phyloP scores from a whole-genome alignment of 1,140 invertebrate genomes.

The Apis laboriosa region DNA sequence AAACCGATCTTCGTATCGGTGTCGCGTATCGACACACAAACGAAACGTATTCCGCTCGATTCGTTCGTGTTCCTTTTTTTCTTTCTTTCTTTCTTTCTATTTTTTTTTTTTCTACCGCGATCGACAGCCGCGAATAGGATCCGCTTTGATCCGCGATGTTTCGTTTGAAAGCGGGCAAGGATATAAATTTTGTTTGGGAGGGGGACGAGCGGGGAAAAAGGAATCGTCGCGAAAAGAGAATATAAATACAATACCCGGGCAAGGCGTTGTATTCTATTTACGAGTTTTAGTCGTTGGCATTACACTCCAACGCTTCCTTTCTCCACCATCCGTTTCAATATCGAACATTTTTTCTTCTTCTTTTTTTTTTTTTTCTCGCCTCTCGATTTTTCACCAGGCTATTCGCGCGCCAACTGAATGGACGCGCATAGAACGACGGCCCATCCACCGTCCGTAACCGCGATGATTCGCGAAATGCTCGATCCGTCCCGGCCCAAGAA shows the following conservation, averaged over 20 bases:
- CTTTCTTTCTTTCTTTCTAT: no score
- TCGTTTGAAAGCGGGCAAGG: not conserved
- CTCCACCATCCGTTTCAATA: slow-evolving; percentile 5
- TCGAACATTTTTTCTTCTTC: slow-evolving; percentile 6
- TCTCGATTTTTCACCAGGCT: slow-evolving; percentile 18
- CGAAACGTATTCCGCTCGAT: not conserved
- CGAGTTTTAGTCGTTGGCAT: slow-evolving; percentile 11
- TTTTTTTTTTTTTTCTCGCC: not conserved
- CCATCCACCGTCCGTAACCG: not conserved
- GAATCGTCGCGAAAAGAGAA: slow-evolving; percentile 40
- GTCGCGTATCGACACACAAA: not conserved
- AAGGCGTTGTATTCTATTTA: slow-evolving; percentile 28
- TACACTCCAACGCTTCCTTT: slow-evolving; percentile 23
- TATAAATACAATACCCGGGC: slow-evolving; percentile 21
- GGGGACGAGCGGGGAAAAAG: slow-evolving; percentile 1
- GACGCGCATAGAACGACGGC: not conserved
- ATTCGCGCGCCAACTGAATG: not conserved
- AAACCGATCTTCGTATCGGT: not conserved
- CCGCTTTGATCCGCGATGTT: slow-evolving; percentile 15
- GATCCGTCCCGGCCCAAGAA: not conserved
- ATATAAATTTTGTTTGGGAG: slow-evolving; percentile 16
- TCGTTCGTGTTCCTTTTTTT: not conserved
- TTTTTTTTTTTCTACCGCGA: not conserved
- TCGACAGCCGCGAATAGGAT: not conserved
- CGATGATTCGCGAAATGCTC: slow-evolving; percentile 10